These are phyloP conservation scores for Erythrolamprus reginae DNA, from an alignment of 2,113 vertebrate genomes.

Conservation along the genomic window DNA sequence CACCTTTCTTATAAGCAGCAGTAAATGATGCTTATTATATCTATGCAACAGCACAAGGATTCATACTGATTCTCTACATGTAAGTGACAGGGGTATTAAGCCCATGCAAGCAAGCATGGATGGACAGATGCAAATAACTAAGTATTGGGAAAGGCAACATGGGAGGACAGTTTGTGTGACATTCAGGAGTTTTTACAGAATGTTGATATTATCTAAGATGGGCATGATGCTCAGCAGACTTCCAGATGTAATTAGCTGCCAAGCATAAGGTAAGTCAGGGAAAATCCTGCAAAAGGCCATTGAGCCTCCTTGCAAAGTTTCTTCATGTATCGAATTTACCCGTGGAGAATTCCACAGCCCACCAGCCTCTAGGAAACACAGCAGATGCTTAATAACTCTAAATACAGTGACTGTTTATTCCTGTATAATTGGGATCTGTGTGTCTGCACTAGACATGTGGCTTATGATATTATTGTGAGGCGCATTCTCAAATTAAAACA, in stretches of 20 bases:
- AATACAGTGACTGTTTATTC: constrained; percentile 35
- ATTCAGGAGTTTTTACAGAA: not conserved
- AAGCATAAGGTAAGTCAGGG: not conserved
- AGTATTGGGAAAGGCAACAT: not conserved
- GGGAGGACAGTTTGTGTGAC: not conserved
- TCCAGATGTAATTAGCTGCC: not conserved
- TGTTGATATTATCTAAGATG: not conserved
- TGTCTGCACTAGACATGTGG: constrained; percentile 9
- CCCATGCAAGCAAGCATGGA: not conserved
- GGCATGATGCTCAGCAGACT: not conserved
- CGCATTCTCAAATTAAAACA: constrained; percentile 42
- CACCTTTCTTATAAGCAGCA: not conserved
- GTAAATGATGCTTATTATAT: not conserved
- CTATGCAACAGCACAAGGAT: not conserved
- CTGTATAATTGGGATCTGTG: constrained; percentile 27
- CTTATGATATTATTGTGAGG: constrained; percentile 25
- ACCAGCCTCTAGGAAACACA: constrained; percentile 1
- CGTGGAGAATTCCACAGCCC: not conserved
- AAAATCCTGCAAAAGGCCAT: constrained; percentile 15
- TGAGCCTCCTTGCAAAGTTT: not conserved
- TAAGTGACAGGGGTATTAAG: not conserved
- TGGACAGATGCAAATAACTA: not conserved
- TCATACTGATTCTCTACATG: not conserved
- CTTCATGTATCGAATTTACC: not conserved
- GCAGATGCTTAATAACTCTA: not conserved